Conservation (phyloP, 2,888 invertebrate genomes). For the Metalampra italica region DNA sequence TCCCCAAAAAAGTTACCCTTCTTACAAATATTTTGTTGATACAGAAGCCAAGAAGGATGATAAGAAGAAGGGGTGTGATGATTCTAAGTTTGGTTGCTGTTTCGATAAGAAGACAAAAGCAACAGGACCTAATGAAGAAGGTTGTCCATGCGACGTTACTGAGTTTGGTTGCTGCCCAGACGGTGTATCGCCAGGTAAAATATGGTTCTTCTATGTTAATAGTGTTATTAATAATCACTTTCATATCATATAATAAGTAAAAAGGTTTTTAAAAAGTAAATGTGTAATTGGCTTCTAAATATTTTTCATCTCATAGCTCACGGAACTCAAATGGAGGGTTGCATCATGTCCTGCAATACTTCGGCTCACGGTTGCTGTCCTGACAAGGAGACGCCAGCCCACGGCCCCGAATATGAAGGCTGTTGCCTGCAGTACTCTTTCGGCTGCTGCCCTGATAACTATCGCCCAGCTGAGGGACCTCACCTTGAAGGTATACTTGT, state of each 20-base stretch:
- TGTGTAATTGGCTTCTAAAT: too few relatives aligned
- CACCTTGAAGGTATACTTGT: constrained; percentile 81
- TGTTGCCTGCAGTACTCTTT: constrained; percentile 85
- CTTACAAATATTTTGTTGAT: background rate
- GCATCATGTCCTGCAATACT: constrained; percentile 82
- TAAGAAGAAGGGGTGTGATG: constrained; percentile 61
- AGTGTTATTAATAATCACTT: background rate
- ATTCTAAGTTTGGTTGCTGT: constrained; percentile 86
- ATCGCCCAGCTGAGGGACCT: constrained; percentile 88
- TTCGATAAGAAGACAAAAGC: constrained; percentile 81
- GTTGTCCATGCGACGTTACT: constrained; percentile 80
- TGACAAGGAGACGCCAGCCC: constrained; percentile 90
- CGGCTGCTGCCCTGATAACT: constrained; percentile 96
- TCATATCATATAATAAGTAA: too few relatives aligned
- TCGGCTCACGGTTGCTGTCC: constrained; percentile 92
- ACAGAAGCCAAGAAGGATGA: constrained; percentile 6
- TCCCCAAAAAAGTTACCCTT: background rate
- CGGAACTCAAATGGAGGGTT: constrained; percentile 86
- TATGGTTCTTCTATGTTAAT: constrained; percentile 1
- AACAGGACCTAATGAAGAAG: constrained; percentile 80
- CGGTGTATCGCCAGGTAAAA: constrained; percentile 79
- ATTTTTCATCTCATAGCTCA: constrained; percentile 72
- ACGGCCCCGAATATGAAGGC: constrained; percentile 89
- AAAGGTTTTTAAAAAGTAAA: too few relatives aligned
- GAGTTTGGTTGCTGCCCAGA: constrained; percentile 88